Conservation (phyloP, 2,888 invertebrate genomes). For the Stenurella melanura region DNA sequence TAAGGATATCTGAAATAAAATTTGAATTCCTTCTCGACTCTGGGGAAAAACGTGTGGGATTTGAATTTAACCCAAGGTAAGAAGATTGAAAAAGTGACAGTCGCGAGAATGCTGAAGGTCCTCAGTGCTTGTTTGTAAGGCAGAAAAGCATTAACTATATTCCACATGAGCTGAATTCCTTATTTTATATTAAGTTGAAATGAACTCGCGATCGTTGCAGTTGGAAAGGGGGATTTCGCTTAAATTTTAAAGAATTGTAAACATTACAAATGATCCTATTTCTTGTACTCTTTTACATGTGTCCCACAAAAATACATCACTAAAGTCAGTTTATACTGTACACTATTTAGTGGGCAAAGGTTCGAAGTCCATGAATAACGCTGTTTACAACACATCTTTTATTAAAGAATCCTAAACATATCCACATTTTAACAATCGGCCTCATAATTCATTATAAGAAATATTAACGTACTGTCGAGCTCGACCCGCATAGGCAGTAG, state of each 20-base stretch:
- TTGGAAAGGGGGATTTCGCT: not conserved
- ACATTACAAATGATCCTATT: too few relatives aligned
- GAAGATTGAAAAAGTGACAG: constrained; percentile 33
- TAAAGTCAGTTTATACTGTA: too few relatives aligned
- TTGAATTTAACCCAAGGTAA: constrained; percentile 23
- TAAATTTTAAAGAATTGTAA: not conserved
- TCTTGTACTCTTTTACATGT: too few relatives aligned
- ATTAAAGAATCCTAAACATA: too few relatives aligned
- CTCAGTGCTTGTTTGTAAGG: constrained; percentile 4
- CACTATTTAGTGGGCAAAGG: too few relatives aligned
- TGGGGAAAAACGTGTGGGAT: constrained; percentile 24
- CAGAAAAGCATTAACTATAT: constrained; percentile 5
- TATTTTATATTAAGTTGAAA: constrained; percentile 12
- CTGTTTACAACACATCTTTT: too few relatives aligned
- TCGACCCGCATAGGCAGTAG: too few relatives aligned
- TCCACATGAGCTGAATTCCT: not conserved
- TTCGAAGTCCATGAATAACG: too few relatives aligned
- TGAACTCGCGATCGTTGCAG: not conserved
- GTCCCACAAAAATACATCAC: too few relatives aligned
- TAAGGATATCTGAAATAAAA: constrained; percentile 29
- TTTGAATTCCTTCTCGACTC: constrained; percentile 21
- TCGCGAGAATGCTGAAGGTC: not conserved
- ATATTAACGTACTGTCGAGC: too few relatives aligned
- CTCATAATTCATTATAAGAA: too few relatives aligned
- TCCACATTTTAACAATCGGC: too few relatives aligned